Evolutionary conservation across 2,797 vertebrate genomes (phyloP), one percentile per base, ranked within the genome.

Genomic region (Sphenopsis melanotis): DNA sequence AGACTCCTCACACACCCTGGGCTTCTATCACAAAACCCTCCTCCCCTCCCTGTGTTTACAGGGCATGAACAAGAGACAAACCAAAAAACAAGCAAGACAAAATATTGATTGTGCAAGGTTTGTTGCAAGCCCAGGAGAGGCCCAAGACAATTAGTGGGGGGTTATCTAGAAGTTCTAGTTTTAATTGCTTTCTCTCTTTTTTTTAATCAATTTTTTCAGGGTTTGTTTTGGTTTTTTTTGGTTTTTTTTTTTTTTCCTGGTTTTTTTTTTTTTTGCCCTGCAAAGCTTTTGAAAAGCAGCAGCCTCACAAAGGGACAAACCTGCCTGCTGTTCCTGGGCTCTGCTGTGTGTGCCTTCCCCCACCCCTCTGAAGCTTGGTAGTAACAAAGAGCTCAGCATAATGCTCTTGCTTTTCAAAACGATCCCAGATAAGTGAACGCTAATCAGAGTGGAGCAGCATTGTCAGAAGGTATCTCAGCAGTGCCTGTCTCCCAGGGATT

Each of bases 391-490:
- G 94, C 84, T 94, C 81, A 94, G 94, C 75, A 91, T 68, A 94
- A 95, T 90, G 88, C 90, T 94, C 77, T 74, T 72, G 91, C 94
- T 95, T 95, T 97, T 96, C 95, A 94, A 65, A 97, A 87, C 63
- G 86, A 97, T 96, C 92, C 75, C 71, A 91, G 94, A 83, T 79
- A 89, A 47, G 34, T 10, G 88, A 92, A 97, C 60, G 39, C 94
- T 97, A 97, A 97, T 84, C 86, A 95, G 94, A 96, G 20, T 70
- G 76, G 96, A 97, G 89, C 63, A 89, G 92, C 88, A 61, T 94
- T 97, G 97, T 97, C 97, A 96, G 83, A 85, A 96, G 94, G 91
- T 56, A 96, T 97, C 95, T 92, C 85, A 14, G 92, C 32, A 7
- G 83, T 71, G 91, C 56, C 90, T 41, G 75, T 87, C 95, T 95